Base-by-base conservation (phyloP, 2,113 vertebrate genomes). In the Corynorhinus townsendii region DNA sequence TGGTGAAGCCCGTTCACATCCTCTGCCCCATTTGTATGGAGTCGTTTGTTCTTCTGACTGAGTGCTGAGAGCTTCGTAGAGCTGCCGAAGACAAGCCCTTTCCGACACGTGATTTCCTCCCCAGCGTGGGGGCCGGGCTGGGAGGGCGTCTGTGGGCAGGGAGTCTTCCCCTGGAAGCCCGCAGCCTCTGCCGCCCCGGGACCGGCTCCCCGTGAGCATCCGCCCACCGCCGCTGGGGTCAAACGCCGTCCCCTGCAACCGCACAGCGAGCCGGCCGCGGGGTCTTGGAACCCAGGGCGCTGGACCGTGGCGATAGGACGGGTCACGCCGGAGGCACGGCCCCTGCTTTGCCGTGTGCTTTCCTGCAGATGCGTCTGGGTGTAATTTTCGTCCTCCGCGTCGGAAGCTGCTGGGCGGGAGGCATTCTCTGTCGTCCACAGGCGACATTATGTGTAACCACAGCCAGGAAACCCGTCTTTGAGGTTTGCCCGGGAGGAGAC, bases 311-410 rank as follows among this genome's bases (percentile, higher is more conserved):
- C 6, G 33, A 3, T 7, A 2, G 3, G 11, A 4, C 52, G 0
- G 17, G 15, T 11, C 52, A 38, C 1, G 3, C 4, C 9, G 0
- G 47, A 54, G 92, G 75, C 80, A 9, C 0, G 14, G 20, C 0
- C 80, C 52, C 90, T 80, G 54, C 49, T 40, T 59, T 6, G 59
- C 69, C 7, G 0, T 7, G 35, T 40, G 84, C 19, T 26, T 71
- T 49, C 33, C 79, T 9, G 2, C 5, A 1, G 35, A 47, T 40
- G 1, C 6, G 0, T 16, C 35, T 1, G 45, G 5, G 38, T 47
- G 14, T 77, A 73, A 43, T 89, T 81, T 77, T 72, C 47, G 93
- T 69, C 52, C 35, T 82, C 28, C 3, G 7, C 17, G 0, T n/a
- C 10, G 20, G 86, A 81, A 89, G 86, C 35, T 7, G 7, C 33